Percentiles rank a stretch among this genome's conserved stretches.
Evolutionary conservation across 1,140 invertebrate genomes (phyloP).

Genomic region (Augochlora pura): DNA sequence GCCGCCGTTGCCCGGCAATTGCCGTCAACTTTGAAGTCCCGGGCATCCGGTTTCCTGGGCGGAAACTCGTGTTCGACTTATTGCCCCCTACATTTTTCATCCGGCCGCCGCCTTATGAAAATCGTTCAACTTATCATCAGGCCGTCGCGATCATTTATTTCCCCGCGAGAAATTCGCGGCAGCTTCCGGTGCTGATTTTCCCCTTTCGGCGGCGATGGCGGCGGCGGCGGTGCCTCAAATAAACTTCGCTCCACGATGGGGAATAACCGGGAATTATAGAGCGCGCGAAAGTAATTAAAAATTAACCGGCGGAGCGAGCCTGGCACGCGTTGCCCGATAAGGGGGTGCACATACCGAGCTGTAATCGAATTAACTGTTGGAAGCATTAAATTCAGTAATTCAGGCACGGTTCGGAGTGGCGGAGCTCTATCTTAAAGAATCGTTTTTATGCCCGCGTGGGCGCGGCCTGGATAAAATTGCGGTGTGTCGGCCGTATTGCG

Average conservation of each 20-base stretch:
- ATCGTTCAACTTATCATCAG: constrained; percentile 23
- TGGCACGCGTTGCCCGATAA: no score
- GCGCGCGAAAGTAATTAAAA: background rate
- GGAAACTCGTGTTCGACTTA: constrained; percentile 51
- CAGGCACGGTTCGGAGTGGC: no score
- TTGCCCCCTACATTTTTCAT: constrained; percentile 25
- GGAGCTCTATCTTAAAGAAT: no score
- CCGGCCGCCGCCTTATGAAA: constrained; percentile 13
- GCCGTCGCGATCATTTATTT: constrained; percentile 17
- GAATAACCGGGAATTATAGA: background rate
- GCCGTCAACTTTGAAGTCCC: constrained; percentile 59
- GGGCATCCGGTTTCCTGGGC: constrained; percentile 41
- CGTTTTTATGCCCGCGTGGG: no score
- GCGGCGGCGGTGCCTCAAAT: background rate
- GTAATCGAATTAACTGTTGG: no score
- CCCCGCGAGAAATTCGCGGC: constrained; percentile 23
- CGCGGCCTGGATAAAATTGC: no score
- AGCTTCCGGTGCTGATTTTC: background rate
- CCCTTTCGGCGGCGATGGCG: no score
- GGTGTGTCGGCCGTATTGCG: no score
- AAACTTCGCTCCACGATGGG: background rate
- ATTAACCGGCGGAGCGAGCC: no score
- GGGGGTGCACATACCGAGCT: no score
- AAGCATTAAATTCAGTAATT: no score
- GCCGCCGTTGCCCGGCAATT: constrained; percentile 59